Conservation (phyloP, 2,113 vertebrate genomes). For the Myrmecophaga tridactyla region DNA sequence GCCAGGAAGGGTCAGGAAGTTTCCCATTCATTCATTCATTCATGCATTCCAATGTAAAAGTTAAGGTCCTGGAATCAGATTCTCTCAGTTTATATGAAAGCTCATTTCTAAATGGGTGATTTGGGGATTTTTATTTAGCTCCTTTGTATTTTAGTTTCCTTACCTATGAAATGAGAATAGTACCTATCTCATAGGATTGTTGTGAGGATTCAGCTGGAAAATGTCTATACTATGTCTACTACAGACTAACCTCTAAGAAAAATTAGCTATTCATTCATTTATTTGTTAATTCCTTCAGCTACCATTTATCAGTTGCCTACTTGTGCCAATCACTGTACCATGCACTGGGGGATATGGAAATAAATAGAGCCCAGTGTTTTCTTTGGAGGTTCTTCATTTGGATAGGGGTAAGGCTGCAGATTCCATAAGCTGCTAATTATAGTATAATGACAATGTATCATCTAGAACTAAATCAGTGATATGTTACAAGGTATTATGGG, state of each 20-base stretch:
- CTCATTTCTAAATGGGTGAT: not conserved
- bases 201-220: not conserved
- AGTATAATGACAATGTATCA: not conserved
- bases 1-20: not conserved
- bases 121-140: not conserved
- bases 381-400: not conserved
- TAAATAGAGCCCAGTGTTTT: not conserved
- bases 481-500: not conserved
- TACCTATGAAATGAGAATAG: not conserved
- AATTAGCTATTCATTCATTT: not conserved
- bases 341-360: not conserved
- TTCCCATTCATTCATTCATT: not conserved
- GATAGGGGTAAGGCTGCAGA: not conserved
- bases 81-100: not conserved
- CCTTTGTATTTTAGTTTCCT: constrained; percentile 29
- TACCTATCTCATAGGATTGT: not conserved
- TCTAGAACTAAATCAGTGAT: not conserved
- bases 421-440: not conserved
- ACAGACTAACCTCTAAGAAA: not conserved
- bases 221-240: not conserved
- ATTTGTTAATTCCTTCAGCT: not conserved
- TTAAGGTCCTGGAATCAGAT: not conserved
- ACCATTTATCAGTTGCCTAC: not conserved
- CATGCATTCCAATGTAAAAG: not conserved
- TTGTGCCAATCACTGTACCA: not conserved